These are phyloP conservation scores for Ectemnius continuus DNA, from an alignment of 2,888 invertebrate species.

Conservation along the genomic window DNA sequence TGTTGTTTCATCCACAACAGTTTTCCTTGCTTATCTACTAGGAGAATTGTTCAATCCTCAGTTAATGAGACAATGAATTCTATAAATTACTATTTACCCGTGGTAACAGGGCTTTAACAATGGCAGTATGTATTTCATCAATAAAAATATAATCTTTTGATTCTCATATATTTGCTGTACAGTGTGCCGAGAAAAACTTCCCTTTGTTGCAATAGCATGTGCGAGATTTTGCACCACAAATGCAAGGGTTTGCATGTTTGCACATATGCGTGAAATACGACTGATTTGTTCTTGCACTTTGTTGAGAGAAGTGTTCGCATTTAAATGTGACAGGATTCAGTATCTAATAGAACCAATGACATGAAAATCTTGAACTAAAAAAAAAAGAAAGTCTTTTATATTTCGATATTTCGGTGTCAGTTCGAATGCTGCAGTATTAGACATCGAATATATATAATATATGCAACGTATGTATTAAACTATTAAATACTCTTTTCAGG, in stretches of 20 bases:
- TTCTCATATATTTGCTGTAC: constrained; percentile 26
- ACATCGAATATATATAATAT: constrained; percentile 37
- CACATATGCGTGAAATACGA: too few species aligned
- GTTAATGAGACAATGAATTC: constrained; percentile 38
- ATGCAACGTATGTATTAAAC: constrained; percentile 56
- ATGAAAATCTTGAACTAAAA: not conserved
- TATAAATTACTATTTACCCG: constrained; percentile 31
- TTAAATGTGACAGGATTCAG: too few species aligned
- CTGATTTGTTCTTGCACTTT: too few species aligned
- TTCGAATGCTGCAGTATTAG: constrained; percentile 45
- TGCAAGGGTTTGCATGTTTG: too few species aligned
- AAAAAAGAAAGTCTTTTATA: constrained; percentile 22
- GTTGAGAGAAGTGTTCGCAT: too few species aligned
- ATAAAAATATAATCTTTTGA: constrained; percentile 28
- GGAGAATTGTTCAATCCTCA: constrained; percentile 27
- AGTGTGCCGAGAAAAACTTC: too few species aligned
- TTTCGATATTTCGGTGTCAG: constrained; percentile 18
- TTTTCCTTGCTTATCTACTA: constrained; percentile 41
- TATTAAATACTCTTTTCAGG: constrained; percentile 62
- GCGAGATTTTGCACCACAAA: too few species aligned
- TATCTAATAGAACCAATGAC: not conserved
- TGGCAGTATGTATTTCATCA: constrained; percentile 56
- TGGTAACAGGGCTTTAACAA: constrained; percentile 37
- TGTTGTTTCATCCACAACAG: constrained; percentile 32
- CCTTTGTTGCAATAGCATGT: too few species aligned